Conservation (phyloP, 1,140 invertebrate species). For the Drosophila bipectinata region DNA sequence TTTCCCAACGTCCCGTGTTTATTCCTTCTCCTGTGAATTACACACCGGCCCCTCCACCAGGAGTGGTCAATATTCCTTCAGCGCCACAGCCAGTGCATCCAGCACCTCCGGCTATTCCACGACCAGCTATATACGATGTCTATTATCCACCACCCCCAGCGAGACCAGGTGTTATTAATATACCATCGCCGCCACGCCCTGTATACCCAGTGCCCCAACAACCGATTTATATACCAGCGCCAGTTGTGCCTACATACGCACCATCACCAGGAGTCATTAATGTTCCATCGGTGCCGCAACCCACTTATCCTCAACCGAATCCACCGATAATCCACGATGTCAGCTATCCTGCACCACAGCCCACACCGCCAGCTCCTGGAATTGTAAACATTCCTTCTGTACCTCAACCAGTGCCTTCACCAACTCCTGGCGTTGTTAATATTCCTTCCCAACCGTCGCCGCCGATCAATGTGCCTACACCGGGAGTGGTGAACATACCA, state of each 20-base stretch:
- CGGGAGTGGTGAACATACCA: slow-evolving; percentile 30
- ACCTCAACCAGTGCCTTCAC: slow-evolving; percentile 17
- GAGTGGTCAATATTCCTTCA: slow-evolving; percentile 51
- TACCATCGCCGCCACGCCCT: slow-evolving; percentile 40
- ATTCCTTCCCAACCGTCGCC: slow-evolving; percentile 32
- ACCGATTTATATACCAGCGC: slow-evolving; percentile 23
- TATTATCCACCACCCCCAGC: slow-evolving; percentile 33
- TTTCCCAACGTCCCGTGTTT: slow-evolving; percentile 76
- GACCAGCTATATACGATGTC: slow-evolving; percentile 85
- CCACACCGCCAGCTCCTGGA: slow-evolving; percentile 19
- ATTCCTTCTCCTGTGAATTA: slow-evolving; percentile 85
- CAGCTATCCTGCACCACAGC: slow-evolving; percentile 55
- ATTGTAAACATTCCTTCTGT: slow-evolving; percentile 38
- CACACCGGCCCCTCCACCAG: slow-evolving; percentile 30
- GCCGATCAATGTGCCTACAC: not conserved
- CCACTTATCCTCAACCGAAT: slow-evolving; percentile 4
- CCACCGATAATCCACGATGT: slow-evolving; percentile 20
- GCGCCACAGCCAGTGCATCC: slow-evolving; percentile 81
- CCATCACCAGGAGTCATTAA: slow-evolving; percentile 87
- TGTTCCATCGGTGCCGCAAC: slow-evolving; percentile 52
- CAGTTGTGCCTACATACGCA: slow-evolving; percentile 1
- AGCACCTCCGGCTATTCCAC: slow-evolving; percentile 87
- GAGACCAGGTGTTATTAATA: slow-evolving; percentile 50
- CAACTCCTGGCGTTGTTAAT: slow-evolving; percentile 42
- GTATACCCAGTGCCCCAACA: slow-evolving; percentile 28